Percentiles rank a stretch among this genome's conserved stretches.
phyloP scores from a whole-genome alignment of 2,113 vertebrate genomes.

The Corythornis cristatus region DNA sequence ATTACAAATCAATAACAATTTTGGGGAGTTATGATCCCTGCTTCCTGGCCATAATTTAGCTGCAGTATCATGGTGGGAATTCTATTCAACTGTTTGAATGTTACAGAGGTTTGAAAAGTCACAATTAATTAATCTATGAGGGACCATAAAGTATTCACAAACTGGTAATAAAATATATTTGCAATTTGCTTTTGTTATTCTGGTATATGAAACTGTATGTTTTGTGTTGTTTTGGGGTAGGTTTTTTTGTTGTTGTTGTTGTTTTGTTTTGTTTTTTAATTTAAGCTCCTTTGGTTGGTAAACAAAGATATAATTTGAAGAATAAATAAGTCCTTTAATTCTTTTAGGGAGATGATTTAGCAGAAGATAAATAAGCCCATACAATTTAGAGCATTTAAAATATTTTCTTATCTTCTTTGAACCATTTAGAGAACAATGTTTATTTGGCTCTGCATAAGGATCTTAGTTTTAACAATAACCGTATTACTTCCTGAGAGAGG shows the following conservation, averaged over 20 bases:
- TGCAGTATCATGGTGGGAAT: not conserved
- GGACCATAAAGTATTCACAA: not conserved
- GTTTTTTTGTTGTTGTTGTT: no score
- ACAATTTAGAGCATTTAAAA: not conserved
- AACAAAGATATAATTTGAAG: not conserved
- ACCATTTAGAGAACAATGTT: not conserved
- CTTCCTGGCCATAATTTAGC: not conserved
- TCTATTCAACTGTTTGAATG: not conserved
- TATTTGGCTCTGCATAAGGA: not conserved
- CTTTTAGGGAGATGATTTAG: not conserved
- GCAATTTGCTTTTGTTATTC: not conserved
- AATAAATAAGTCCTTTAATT: not conserved
- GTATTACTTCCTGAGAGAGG: not conserved
- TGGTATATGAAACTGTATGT: not conserved
- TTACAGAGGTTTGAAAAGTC: not conserved
- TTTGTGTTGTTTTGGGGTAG: not conserved
- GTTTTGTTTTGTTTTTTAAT: not conserved
- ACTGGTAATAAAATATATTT: not conserved
- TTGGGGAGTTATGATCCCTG: not conserved
- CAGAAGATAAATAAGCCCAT: not conserved
- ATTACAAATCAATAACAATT: not conserved
- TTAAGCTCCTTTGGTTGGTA: not conserved
- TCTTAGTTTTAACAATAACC: slow-evolving; percentile 47
- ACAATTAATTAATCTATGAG: not conserved
- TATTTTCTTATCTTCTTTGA: not conserved